These are phyloP conservation scores for Acanthurus tractus DNA, from an alignment of 2,797 vertebrate species.

Conservation along the genomic window DNA sequence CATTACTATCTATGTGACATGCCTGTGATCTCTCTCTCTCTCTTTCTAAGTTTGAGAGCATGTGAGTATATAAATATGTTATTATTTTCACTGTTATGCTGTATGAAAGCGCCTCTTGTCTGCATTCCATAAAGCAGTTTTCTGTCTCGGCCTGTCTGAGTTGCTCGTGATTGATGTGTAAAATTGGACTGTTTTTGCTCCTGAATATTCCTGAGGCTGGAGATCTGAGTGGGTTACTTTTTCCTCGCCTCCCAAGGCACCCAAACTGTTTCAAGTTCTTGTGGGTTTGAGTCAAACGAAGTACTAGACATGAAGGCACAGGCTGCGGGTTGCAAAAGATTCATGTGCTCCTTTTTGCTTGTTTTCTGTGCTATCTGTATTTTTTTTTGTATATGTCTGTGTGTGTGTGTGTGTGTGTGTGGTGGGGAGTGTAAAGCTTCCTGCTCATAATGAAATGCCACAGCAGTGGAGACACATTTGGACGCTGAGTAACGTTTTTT, in stretches of 20 bases:
- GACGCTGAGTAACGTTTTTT: constrained; percentile 65
- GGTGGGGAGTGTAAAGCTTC: constrained; percentile 55
- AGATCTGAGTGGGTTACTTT: constrained; percentile 73
- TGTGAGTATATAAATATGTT: constrained; percentile 71
- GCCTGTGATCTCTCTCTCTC: constrained; percentile 65
- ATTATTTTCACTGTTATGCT: constrained; percentile 60
- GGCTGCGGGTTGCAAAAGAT: constrained; percentile 69
- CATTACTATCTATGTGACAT: constrained; percentile 66
- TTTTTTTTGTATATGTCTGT: constrained; percentile 3
- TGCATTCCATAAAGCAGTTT: constrained; percentile 68
- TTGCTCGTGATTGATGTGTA: constrained; percentile 72
- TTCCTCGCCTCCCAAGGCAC: constrained; percentile 67
- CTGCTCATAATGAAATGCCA: constrained; percentile 79
- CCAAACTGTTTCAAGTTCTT: constrained; percentile 75
- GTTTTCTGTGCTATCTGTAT: constrained; percentile 50
- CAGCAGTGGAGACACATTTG: constrained; percentile 71
- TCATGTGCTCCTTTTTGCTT: constrained; percentile 69
- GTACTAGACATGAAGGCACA: constrained; percentile 68
- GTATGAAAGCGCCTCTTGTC: constrained; percentile 63
- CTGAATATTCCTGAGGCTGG: constrained; percentile 70
- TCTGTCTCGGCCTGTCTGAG: constrained; percentile 60
- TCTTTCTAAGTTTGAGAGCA: constrained; percentile 56
- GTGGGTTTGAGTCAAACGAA: constrained; percentile 75
- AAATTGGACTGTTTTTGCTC: constrained; percentile 78
- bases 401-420: constrained; percentile 39